A percentile compares a stretch with the other conserved stretches of the same genome.
Conservation (phyloP, 2,888 invertebrate genomes). For the Acleris literana region DNA sequence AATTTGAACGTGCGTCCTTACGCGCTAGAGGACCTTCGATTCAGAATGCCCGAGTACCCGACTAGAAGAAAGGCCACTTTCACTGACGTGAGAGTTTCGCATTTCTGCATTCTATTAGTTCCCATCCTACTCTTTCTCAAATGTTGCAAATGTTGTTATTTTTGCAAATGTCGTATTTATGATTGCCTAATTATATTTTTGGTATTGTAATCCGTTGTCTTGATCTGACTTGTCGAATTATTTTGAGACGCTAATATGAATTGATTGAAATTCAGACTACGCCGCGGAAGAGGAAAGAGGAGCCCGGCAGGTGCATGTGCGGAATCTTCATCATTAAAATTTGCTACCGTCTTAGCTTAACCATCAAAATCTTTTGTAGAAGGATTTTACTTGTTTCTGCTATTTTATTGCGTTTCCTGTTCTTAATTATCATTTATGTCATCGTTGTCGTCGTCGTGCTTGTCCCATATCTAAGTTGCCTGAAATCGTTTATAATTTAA, state of each 20-base stretch:
- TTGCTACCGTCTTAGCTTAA: constrained; percentile 6
- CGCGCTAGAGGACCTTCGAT: constrained; percentile 24
- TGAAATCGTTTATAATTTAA: too few relatives aligned
- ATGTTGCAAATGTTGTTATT: neutral
- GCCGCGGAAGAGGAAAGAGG: constrained; percentile 66
- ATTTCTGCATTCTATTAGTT: constrained; percentile 16
- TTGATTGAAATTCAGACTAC: constrained; percentile 70
- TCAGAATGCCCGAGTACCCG: constrained; percentile 7
- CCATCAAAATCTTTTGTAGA: neutral
- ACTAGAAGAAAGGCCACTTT: constrained; percentile 29
- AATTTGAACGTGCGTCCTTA: constrained; percentile 32
- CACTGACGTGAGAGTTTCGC: constrained; percentile 18
- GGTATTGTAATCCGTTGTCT: neutral
- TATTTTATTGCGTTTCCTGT: constrained; percentile 2
- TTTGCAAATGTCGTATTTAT: neutral
- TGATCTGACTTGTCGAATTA: constrained; percentile 7
- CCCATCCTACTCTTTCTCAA: neutral
- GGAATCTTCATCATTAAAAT: constrained; percentile 27
- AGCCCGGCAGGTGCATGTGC: constrained; percentile 15
- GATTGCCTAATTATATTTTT: too few relatives aligned
- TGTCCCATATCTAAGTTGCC: too few relatives aligned
- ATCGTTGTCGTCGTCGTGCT: neutral
- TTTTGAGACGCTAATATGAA: constrained; percentile 20
- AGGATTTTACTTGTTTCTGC: neutral
- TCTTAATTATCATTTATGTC: neutral